Conservation (phyloP, 2,888 invertebrate species). For the Crematogaster levior region DNA sequence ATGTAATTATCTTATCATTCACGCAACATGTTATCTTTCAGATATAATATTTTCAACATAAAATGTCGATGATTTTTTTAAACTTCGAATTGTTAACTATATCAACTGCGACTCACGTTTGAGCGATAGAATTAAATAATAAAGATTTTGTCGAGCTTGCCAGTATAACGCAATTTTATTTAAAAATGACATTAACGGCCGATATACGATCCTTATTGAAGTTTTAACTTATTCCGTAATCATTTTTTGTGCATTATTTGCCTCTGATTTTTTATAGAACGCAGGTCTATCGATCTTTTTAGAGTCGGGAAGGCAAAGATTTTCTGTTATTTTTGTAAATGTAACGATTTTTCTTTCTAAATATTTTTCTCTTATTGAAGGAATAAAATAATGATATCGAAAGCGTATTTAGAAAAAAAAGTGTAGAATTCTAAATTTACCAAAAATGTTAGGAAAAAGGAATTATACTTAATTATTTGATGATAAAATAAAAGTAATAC, state of each 20-base stretch:
- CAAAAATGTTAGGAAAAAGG: neutral
- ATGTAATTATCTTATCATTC: neutral
- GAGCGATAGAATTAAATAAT: neutral
- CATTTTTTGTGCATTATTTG: neutral
- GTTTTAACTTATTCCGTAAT: neutral
- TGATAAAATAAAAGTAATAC: neutral
- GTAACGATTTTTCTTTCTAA: neutral
- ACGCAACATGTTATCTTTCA: neutral
- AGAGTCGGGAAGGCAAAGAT: neutral
- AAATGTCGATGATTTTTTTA: neutral
- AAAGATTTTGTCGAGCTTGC: neutral
- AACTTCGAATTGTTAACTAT: neutral
- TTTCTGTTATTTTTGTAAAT: neutral
- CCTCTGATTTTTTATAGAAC: neutral
- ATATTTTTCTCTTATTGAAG: neutral
- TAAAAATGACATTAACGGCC: neutral
- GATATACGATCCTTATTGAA: constrained; percentile 3
- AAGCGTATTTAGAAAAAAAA: neutral
- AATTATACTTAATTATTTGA: neutral
- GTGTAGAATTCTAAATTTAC: neutral
- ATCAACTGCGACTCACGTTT: neutral
- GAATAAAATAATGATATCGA: neutral
- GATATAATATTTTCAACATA: neutral
- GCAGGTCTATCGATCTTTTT: neutral
- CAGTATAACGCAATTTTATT: constrained; percentile 1